Evolutionary conservation across 2,113 vertebrate species (phyloP).

Genomic region (Phylloscopus trochiloides): DNA sequence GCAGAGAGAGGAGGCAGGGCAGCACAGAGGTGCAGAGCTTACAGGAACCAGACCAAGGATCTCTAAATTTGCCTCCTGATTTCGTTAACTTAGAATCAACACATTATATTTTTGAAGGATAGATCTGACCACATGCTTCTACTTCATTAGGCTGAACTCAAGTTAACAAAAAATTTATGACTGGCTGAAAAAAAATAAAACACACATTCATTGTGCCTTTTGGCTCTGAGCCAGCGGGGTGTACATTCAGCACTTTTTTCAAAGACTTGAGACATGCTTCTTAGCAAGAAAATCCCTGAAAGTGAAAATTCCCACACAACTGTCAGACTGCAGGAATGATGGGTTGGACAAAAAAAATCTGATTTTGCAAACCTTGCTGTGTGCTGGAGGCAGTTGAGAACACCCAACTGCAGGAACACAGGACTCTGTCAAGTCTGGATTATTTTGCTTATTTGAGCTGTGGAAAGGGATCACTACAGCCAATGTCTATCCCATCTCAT

Average conservation of each 20-base stretch:
- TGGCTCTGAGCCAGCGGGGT: not conserved
- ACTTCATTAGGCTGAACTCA: not conserved
- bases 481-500: not conserved
- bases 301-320: not conserved
- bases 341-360: not conserved
- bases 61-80: not conserved
- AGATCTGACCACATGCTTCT: not conserved
- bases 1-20: not conserved
- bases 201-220: not conserved
- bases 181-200: not conserved
- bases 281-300: not conserved
- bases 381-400: not conserved
- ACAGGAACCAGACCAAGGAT: not conserved
- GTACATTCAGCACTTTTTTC: not conserved
- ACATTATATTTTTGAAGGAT: not conserved
- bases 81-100: not conserved
- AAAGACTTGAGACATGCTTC: not conserved
- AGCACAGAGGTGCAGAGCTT: not conserved
- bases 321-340: not conserved
- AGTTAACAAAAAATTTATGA: not conserved
- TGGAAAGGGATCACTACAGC: not conserved
- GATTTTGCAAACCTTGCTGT: not conserved
- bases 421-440: not conserved
- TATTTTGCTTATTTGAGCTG: not conserved
- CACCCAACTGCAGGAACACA: not conserved